Evolutionary conservation across 2,113 vertebrate species (phyloP).

Genomic region (Salminus brasiliensis): DNA sequence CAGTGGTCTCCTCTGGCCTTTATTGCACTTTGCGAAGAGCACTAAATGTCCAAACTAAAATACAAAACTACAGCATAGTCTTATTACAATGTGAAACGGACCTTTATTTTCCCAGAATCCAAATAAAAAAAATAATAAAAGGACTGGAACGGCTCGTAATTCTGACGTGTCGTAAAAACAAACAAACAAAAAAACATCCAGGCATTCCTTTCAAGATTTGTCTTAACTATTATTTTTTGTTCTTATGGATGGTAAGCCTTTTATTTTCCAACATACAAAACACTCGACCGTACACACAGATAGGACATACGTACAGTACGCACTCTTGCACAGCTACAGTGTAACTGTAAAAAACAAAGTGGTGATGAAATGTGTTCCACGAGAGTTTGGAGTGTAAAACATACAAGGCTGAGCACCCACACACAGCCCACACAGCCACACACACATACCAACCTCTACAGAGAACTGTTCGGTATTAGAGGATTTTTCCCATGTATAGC

Average conservation of each 20-base stretch:
- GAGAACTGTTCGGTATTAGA: slow-evolving; percentile 61
- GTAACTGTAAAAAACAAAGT: slow-evolving; percentile 39
- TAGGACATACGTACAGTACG: slow-evolving; percentile 41
- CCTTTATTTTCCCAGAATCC: slow-evolving; percentile 1
- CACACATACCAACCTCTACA: slow-evolving; percentile 73
- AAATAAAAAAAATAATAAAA: not conserved
- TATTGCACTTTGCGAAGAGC: slow-evolving; percentile 37
- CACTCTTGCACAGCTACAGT: slow-evolving; percentile 39
- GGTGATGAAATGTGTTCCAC: slow-evolving; percentile 26
- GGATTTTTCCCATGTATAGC: slow-evolving; percentile 29
- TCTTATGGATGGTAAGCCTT: slow-evolving; percentile 15
- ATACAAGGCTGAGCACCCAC: slow-evolving; percentile 28
- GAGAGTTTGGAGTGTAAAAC: slow-evolving; percentile 11
- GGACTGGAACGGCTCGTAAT: slow-evolving; percentile 21
- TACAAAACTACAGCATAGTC: slow-evolving; percentile 21
- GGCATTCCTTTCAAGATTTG: not conserved
- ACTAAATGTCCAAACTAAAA: not conserved
- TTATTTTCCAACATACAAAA: slow-evolving; percentile 38
- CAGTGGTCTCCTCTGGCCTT: slow-evolving; percentile 21
- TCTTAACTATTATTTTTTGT: slow-evolving; percentile 15
- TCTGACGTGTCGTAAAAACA: slow-evolving; percentile 25
- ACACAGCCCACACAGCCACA: slow-evolving; percentile 58
- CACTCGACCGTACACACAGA: slow-evolving; percentile 55
- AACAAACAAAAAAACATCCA: slow-evolving; percentile 29
- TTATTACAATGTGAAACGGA: slow-evolving; percentile 15